Conservation (phyloP, 2,797 vertebrate genomes). For the Chromis chromis region DNA sequence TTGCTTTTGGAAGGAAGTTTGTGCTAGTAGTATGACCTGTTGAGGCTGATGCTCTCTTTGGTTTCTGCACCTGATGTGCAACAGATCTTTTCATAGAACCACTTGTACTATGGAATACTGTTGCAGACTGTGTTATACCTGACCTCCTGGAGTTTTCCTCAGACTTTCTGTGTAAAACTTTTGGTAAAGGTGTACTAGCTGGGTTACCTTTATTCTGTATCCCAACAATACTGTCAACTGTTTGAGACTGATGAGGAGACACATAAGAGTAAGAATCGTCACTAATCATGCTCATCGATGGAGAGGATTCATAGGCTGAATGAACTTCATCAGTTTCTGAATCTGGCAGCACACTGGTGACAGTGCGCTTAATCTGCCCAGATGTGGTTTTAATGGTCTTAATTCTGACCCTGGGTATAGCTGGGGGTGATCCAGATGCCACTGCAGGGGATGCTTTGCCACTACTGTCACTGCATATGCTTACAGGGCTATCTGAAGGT, state of each 20-base stretch:
- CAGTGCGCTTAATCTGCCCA: constrained; percentile 95
- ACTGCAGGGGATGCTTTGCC: constrained; percentile 92
- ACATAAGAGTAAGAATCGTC: constrained; percentile 86
- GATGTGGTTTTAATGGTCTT: constrained; percentile 98
- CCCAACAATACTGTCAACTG: constrained; percentile 70
- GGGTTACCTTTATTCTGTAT: constrained; percentile 51
- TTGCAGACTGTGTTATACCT: constrained; percentile 45
- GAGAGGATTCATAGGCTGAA: constrained; percentile 90
- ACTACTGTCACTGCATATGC: constrained; percentile 94
- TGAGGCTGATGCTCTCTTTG: constrained; percentile 71
- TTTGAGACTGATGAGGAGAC: constrained; percentile 74
- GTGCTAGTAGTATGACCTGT: constrained; percentile 68
- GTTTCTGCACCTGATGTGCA: constrained; percentile 76
- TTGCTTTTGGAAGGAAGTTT: constrained; percentile 93
- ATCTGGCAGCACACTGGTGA: constrained; percentile 94
- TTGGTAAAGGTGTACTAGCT: constrained; percentile 57
- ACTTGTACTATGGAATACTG: constrained; percentile 69
- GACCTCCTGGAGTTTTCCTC: constrained; percentile 68
- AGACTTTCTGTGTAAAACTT: constrained; percentile 67
- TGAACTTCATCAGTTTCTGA: constrained; percentile 90
- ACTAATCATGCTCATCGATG: constrained; percentile 80
- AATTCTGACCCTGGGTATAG: constrained; percentile 96
- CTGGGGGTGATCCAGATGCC: constrained; percentile 89
- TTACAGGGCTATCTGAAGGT: constrained; percentile 93
- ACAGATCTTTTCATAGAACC: constrained; percentile 70